A percentile compares a stretch with the other conserved stretches of the same genome.
Evolutionary conservation across 2,113 vertebrate species (phyloP).

Genomic region (Poeciliopsis turrubarensis): DNA sequence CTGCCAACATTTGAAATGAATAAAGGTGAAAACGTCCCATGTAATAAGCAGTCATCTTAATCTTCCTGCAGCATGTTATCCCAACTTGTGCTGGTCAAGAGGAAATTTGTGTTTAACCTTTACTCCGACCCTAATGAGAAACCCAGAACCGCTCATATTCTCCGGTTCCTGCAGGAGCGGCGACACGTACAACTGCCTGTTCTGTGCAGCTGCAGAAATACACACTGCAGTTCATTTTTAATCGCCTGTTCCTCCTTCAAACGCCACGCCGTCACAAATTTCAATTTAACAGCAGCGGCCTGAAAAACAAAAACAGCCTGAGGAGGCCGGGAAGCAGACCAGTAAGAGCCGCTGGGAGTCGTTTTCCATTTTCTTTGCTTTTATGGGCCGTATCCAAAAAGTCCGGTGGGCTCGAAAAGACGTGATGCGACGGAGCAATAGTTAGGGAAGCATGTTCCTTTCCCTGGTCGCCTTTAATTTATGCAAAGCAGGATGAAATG

Average conservation of each 20-base stretch:
- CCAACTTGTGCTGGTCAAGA: neutral
- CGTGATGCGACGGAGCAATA: constrained; percentile 15
- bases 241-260: constrained; percentile 47
- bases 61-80: constrained; percentile 9
- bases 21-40: neutral
- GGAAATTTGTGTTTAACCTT: constrained; percentile 25
- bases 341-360: constrained; percentile 25
- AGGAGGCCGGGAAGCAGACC: constrained; percentile 30
- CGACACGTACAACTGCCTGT: constrained; percentile 32
- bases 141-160: constrained; percentile 14
- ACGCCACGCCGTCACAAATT: constrained; percentile 34
- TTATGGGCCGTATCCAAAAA: constrained; percentile 14
- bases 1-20: neutral
- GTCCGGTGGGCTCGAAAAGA: constrained; percentile 8
- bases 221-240: constrained; percentile 53
- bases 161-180: constrained; percentile 3
- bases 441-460: neutral
- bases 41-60: constrained; percentile 1
- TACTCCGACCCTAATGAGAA: constrained; percentile 11
- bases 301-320: constrained; percentile 38
- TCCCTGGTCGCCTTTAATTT: constrained; percentile 8
- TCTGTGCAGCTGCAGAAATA: constrained; percentile 61
- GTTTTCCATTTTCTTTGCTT: constrained; percentile 17
- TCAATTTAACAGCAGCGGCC: constrained; percentile 42
- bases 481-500: neutral